These are phyloP conservation scores for Pyrochroa serraticornis DNA, from an alignment of 2,888 invertebrate species.

Conservation along the genomic window DNA sequence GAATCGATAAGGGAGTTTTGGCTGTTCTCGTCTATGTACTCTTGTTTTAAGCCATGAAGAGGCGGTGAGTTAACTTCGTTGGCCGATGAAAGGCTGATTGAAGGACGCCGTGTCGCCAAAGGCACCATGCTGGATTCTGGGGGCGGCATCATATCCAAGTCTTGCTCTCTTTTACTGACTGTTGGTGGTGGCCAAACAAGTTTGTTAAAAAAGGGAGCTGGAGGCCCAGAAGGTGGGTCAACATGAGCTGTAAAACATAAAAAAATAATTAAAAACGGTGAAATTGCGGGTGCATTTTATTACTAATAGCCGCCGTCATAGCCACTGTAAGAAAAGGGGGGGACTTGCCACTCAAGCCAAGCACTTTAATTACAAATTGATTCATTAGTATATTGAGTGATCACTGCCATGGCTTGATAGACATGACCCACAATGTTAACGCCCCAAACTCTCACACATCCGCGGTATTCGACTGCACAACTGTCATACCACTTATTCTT, in stretches of 20 bases:
- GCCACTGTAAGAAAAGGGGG: conserved; percentile 57
- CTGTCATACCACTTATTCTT: conserved; percentile 41
- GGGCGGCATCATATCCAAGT: conserved; percentile 73
- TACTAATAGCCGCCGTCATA: conserved; percentile 55
- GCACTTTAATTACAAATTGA: conserved; percentile 22
- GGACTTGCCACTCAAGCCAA: conserved; percentile 57
- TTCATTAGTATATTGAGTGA: not conserved
- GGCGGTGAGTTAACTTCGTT: conserved; percentile 65
- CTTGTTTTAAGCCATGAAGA: conserved; percentile 65
- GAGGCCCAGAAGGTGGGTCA: conserved; percentile 41
- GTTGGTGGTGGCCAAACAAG: conserved; percentile 50
- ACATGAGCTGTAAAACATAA: conserved; percentile 55
- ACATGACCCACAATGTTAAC: conserved; percentile 58
- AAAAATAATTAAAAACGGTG: conserved; percentile 49
- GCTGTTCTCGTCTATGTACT: conserved; percentile 75
- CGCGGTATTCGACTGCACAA: conserved; percentile 32
- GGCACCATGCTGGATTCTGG: conserved; percentile 67
- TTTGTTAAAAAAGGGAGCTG: conserved; percentile 44
- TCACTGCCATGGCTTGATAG: conserved; percentile 54
- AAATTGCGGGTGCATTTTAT: conserved; percentile 38
- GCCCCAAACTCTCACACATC: conserved; percentile 48
- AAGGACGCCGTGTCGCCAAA: conserved; percentile 65
- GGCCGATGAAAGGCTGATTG: conserved; percentile 62
- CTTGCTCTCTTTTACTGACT: conserved; percentile 62
- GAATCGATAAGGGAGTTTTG: conserved; percentile 65